Evolutionary conservation across 2,113 vertebrate species (phyloP).

Genomic region (Psilopsiagon aurifrons): DNA sequence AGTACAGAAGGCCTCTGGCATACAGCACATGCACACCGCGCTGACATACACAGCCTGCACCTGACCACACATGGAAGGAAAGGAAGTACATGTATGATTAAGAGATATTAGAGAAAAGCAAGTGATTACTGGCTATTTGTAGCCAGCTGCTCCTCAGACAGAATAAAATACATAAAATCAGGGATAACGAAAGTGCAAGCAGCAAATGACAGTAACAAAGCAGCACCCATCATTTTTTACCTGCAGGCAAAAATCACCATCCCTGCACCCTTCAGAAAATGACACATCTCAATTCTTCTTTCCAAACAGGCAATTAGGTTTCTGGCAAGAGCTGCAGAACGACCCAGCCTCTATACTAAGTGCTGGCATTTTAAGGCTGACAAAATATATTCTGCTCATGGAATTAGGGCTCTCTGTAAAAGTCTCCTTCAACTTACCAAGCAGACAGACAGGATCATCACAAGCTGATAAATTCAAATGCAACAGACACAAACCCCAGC

Average conservation of each 20-base stretch:
- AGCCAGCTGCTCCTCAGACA: neutral
- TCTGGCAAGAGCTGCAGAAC: neutral
- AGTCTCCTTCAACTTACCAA: neutral
- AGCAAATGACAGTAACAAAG: neutral
- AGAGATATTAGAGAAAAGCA: neutral
- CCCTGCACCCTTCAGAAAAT: neutral
- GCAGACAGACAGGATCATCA: neutral
- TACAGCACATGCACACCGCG: fast-evolving
- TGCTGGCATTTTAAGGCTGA: neutral
- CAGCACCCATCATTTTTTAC: neutral
- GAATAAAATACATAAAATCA: neutral
- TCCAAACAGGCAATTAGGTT: neutral
- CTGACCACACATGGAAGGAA: neutral
- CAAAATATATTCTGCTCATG: neutral
- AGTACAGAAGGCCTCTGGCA: neutral
- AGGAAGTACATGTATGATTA: neutral
- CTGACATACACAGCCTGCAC: neutral
- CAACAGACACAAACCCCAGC: neutral
- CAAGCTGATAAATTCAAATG: neutral
- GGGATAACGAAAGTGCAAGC: neutral
- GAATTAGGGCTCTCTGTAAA: neutral
- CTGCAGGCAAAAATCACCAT: neutral
- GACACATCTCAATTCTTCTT: neutral
- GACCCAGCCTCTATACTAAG: neutral
- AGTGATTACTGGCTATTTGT: neutral